Conservation (phyloP, 2,113 vertebrate genomes). For the Malurus cyaneus region DNA sequence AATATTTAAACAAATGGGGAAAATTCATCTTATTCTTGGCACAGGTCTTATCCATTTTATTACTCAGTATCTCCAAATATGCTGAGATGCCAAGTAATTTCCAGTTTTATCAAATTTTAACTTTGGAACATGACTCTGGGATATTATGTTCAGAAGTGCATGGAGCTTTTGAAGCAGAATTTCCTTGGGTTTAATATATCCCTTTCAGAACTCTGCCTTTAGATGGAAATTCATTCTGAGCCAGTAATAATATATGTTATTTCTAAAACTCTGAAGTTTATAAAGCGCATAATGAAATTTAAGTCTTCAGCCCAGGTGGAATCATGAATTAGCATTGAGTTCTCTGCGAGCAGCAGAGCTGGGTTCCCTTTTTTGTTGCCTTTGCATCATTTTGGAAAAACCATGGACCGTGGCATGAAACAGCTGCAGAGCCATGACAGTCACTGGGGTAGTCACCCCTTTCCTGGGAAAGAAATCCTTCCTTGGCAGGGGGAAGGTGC, state of each 20-base stretch:
- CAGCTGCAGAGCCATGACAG: background rate
- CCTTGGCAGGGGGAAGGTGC: background rate
- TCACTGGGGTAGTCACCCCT: background rate
- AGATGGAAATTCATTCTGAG: slow-evolving; percentile 64
- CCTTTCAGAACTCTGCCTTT: slow-evolving; percentile 47
- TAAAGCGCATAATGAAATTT: slow-evolving; percentile 73
- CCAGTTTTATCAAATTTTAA: slow-evolving; percentile 59
- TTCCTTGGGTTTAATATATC: slow-evolving; percentile 46
- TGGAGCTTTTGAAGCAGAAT: slow-evolving; percentile 48
- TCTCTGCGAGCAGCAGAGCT: slow-evolving; percentile 10
- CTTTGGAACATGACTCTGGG: slow-evolving; percentile 33
- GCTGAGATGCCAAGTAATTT: slow-evolving; percentile 52
- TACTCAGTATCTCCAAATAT: slow-evolving; percentile 18
- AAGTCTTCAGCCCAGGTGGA: slow-evolving; percentile 69
- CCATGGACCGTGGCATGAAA: background rate
- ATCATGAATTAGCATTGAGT: slow-evolving; percentile 49
- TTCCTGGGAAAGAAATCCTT: slow-evolving; percentile 21
- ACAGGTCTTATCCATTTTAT: slow-evolving; percentile 18
- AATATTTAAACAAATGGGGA: slow-evolving; percentile 16
- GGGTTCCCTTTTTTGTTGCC: background rate
- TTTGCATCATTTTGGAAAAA: slow-evolving; percentile 38
- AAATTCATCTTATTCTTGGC: slow-evolving; percentile 27
- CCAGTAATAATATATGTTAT: slow-evolving; percentile 66
- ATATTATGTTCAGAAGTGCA: slow-evolving; percentile 31
- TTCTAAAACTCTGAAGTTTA: slow-evolving; percentile 68